Base-by-base conservation (phyloP, 2,113 vertebrate genomes). In the Anarrhichthys ocellatus region DNA sequence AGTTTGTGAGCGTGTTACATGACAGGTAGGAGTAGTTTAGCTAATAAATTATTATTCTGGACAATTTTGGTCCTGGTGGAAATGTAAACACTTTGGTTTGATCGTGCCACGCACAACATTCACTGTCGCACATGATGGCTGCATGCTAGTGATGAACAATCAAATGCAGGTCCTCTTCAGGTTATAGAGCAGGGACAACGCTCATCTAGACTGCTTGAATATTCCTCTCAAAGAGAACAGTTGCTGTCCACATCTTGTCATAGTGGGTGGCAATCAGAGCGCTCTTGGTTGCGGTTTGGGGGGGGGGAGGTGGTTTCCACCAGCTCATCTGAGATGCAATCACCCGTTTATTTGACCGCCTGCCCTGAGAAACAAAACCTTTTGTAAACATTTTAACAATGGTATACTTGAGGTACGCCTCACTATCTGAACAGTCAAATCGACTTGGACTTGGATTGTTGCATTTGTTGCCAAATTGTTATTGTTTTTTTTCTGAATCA, bases 261-360 rank as follows among this genome's bases (percentile, higher is more conserved):
- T 2, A 13, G 82, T 86, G 68, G 73, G 80, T 78, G 83, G 71
- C 6, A 73, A 20, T 72, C 44, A 24, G 40, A 22, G 7, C 40
- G 9, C 1, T 1, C 65, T 78, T 48, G 9, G 48, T 76, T 68
- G 27, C 0, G 29, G 24, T 42, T 42, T 40, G 13, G 63, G 1
- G 58, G 10, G 54, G 20, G 13, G 36, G 29, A 17, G 22, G 1
- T 59, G 32, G 15, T 58, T 75, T 85, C 32, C 18, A 59, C 2
- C 52, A 50, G 63, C 17, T 34, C 63, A 32, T 86, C 81, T 76
- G n/a, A 32, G 46, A 76, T 48, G 73, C 84, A 83, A 10, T 85
- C 74, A 73, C 20, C 58, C 24, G 4, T 78, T 79, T 4, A 74
- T 52, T 84, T 86, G 65, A 65, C 54, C 13, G 13, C 32, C n/a